These are phyloP conservation scores for Meteorus sp. DNA, from an alignment of 1,140 invertebrate species.

Conservation along the genomic window DNA sequence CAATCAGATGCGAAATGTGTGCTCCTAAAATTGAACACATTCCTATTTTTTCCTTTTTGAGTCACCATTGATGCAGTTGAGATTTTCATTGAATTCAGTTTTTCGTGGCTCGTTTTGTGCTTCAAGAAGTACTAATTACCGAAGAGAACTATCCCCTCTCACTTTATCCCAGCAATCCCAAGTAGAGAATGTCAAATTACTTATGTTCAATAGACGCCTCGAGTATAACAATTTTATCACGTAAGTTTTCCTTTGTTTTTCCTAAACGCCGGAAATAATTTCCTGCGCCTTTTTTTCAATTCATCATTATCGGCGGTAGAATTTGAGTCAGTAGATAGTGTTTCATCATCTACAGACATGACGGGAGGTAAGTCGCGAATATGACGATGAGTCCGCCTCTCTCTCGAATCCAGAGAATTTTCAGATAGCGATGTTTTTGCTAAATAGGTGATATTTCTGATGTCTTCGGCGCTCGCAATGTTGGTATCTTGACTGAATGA, in stretches of 20 bases:
- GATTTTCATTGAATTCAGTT: too few species aligned
- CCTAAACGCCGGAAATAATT: slow-evolving; percentile 54
- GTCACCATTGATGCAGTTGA: too few species aligned
- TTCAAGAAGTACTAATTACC: too few species aligned
- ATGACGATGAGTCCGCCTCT: slow-evolving; percentile 15
- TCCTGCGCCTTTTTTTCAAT: slow-evolving; percentile 51
- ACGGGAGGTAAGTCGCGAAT: slow-evolving; percentile 45
- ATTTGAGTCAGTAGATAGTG: slow-evolving; percentile 60
- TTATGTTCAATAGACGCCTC: slow-evolving; percentile 30
- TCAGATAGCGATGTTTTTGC: slow-evolving; percentile 58
- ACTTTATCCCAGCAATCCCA: too few species aligned
- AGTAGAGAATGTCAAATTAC: background rate
- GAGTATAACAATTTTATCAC: slow-evolving; percentile 42
- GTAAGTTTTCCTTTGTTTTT: slow-evolving; percentile 54
- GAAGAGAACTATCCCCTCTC: too few species aligned
- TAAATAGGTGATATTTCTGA: slow-evolving; percentile 39
- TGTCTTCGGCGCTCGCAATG: slow-evolving; percentile 40
- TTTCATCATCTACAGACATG: slow-evolving; percentile 55
- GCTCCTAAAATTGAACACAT: too few species aligned
- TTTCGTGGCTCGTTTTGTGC: too few species aligned
- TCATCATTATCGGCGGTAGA: slow-evolving; percentile 59
- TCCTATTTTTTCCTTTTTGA: too few species aligned
- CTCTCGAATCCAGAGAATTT: slow-evolving; percentile 48
- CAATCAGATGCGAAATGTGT: too few species aligned
- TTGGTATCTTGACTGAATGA: slow-evolving; percentile 54